Evolutionary conservation across 2,888 invertebrate species (phyloP).

Genomic region (Ochlodes sylvanus): DNA sequence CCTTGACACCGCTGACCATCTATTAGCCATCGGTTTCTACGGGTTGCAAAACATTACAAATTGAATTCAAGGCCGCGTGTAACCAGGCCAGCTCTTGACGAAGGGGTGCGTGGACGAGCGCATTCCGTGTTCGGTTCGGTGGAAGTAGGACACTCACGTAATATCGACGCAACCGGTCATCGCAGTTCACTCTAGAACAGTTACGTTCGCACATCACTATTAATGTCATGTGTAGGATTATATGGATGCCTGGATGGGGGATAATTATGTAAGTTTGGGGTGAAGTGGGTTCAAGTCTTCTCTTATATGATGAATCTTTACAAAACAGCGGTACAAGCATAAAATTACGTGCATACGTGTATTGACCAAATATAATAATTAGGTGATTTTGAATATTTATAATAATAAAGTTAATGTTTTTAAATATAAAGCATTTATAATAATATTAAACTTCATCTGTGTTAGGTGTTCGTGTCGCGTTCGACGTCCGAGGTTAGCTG

Average conservation of each 20-base stretch:
- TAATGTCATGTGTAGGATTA: neutral
- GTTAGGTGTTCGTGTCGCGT: slow-evolving; percentile 39
- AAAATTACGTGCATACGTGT: too few species aligned
- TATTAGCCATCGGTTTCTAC: slow-evolving; percentile 54
- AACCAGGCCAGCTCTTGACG: slow-evolving; percentile 54
- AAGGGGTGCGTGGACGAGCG: slow-evolving; percentile 36
- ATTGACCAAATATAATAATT: too few species aligned
- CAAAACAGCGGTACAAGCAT: too few species aligned
- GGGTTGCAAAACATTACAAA: slow-evolving; percentile 61
- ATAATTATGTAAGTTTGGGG: too few species aligned
- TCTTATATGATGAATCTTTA: too few species aligned
- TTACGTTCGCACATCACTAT: slow-evolving; percentile 25
- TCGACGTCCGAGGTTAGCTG: slow-evolving; percentile 65
- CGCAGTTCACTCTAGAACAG: slow-evolving; percentile 53
- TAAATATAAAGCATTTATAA: too few species aligned
- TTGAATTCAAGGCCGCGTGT: slow-evolving; percentile 67
- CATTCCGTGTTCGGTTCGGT: slow-evolving; percentile 39
- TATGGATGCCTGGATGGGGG: too few species aligned
- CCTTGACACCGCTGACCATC: slow-evolving; percentile 64
- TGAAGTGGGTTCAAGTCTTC: too few species aligned
- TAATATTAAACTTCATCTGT: neutral
- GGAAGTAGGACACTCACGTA: slow-evolving; percentile 69
- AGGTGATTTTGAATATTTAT: too few species aligned
- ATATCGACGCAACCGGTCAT: slow-evolving; percentile 46
- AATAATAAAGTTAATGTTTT: too few species aligned